These are phyloP conservation scores for Momotus momota DNA, from an alignment of 2,797 vertebrate genomes.

Conservation along the genomic window DNA sequence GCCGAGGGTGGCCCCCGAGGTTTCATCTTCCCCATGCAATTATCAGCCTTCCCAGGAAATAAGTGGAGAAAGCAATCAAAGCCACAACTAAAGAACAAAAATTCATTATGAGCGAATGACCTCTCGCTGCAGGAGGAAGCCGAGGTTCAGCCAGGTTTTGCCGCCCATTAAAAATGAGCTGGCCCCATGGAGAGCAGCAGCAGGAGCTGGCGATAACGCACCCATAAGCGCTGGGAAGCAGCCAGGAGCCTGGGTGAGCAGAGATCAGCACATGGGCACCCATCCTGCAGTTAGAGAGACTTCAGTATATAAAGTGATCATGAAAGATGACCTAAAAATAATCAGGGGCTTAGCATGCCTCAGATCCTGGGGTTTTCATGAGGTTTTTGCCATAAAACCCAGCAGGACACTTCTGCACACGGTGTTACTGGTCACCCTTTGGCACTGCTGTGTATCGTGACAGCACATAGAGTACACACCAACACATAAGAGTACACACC, in stretches of 20 bases:
- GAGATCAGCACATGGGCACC: accelerated
- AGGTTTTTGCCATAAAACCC: neutral
- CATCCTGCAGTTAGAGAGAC: neutral
- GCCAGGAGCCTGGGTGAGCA: neutral
- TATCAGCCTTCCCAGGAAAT: neutral
- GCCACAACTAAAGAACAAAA: neutral
- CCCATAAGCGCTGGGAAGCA: neutral
- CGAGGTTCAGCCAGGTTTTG: neutral
- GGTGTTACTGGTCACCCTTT: neutral
- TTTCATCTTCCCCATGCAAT: neutral
- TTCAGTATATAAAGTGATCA: neutral
- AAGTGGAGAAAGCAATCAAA: neutral
- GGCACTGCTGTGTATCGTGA: accelerated
- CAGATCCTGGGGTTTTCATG: neutral
- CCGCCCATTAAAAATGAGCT: too few species aligned
- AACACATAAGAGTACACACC: neutral
- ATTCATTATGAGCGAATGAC: neutral
- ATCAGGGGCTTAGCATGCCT: neutral
- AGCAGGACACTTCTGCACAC: too few species aligned
- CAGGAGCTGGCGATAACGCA: neutral
- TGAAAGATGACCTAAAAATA: neutral
- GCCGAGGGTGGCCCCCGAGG: accelerated
- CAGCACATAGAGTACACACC: neutral
- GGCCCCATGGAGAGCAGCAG: accelerated
- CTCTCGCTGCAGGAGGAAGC: neutral